Evolutionary conservation across 2,888 invertebrate species (phyloP), one percentile per base, ranked within the genome.

Genomic region (Clistopyga incitator): DNA sequence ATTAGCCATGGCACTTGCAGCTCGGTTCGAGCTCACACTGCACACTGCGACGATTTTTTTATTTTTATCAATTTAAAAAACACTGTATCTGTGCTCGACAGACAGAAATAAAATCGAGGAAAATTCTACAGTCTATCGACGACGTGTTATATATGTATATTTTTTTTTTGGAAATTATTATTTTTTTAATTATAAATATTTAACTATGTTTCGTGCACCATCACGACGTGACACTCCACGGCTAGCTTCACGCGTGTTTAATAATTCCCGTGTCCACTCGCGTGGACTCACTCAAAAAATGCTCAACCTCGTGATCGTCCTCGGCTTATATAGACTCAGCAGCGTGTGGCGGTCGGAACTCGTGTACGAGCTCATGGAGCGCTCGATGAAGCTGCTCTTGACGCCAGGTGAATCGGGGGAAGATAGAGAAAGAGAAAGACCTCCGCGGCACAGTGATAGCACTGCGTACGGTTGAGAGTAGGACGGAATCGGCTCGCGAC

Each of bases 321-420:
- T 88, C 89, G 67, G 89, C 90, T 93, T 93, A 92, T 93, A 93
- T 93, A 93, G 92, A 93, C 91, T 93, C 91, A 86, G 86, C 67
- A 80, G 86, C 78, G 84, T 59, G 74, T 65, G 50, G 64, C 54
- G 42, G 42, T 54, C 54, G 50, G 67, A 23, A 18, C 23, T 20
- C 64, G 72, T 52, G 52, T 45, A 34, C 61, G 70, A 11, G 59
- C 61, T 67, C 59, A 54, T 59, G 64, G 47, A 68, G 54, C 34
- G 50, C 68, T 23, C 65, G 71, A 64, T 71, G 80, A 78, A 65
- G 70, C 81, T 65, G 78, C 64, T 47, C 81, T 56, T 74, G 75
- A 50, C 86, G 88, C 87, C 87, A 88, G 87, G 89, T 88, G 89
- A 89, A 90, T 90, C 88, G 88, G 87, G 85, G 89, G 87, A 89